Percentiles rank a stretch among this genome's conserved stretches.
Conservation (phyloP, 2,888 invertebrate species). For the Acleris emargana region DNA sequence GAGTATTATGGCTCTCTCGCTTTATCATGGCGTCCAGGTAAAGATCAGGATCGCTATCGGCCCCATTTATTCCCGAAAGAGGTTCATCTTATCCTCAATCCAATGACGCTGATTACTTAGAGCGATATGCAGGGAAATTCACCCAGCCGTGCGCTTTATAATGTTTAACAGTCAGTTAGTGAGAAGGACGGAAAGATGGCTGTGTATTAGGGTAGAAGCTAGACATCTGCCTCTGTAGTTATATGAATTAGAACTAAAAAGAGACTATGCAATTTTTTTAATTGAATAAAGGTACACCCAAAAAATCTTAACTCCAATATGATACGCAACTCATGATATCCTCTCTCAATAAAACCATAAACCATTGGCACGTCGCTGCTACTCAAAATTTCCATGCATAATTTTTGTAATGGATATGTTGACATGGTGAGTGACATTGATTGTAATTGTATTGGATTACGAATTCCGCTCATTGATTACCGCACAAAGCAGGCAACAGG, state of each 20-base stretch:
- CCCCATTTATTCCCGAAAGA: conserved; percentile 38
- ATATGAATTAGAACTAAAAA: no score
- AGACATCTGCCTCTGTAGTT: conserved; percentile 2
- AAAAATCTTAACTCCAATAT: no score
- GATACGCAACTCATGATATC: no score
- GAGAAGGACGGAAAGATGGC: conserved; percentile 24
- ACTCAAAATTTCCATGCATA: no score
- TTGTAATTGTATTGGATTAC: neutral
- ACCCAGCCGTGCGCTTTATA: conserved; percentile 30
- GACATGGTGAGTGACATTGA: neutral
- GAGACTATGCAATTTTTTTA: no score
- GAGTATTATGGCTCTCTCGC: conserved; percentile 1
- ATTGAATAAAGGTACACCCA: no score
- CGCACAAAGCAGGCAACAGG: conserved; percentile 15
- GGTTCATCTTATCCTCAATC: conserved; percentile 41
- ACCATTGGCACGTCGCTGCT: no score
- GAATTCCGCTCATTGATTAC: conserved; percentile 18
- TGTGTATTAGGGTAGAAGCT: conserved; percentile 4
- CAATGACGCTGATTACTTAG: conserved; percentile 39
- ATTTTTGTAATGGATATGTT: neutral
- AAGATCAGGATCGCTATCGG: conserved; percentile 4
- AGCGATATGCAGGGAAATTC: conserved; percentile 38
- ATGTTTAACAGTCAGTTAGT: conserved; percentile 29
- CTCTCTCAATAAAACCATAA: no score
- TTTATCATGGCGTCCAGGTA: conserved; percentile 34